phyloP scores from a whole-genome alignment of 2,888 invertebrate genomes.

The Dolichopus griseipennis region DNA sequence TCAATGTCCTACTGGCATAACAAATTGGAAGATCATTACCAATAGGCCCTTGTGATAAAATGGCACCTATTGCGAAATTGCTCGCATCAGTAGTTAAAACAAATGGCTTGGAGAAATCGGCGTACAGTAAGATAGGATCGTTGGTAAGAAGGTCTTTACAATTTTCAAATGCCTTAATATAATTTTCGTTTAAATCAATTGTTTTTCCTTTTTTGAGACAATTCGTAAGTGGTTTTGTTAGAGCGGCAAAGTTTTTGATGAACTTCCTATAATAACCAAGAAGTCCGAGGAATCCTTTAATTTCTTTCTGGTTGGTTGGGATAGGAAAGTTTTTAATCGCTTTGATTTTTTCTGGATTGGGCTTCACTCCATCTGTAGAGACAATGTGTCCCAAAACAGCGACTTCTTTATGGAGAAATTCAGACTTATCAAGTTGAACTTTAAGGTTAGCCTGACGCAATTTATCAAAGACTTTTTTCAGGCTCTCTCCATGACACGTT shows the following conservation, averaged over 20 bases:
- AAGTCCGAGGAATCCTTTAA: slow-evolving; percentile 23
- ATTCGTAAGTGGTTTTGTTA: slow-evolving; percentile 21
- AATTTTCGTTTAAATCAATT: slow-evolving; percentile 11
- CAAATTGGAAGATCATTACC: slow-evolving; percentile 16
- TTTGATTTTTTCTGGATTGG: slow-evolving; percentile 25
- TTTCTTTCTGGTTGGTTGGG: slow-evolving; percentile 17
- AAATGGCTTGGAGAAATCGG: slow-evolving; percentile 13
- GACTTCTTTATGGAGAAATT: slow-evolving; percentile 27
- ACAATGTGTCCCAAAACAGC: slow-evolving; percentile 30
- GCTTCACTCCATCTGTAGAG: slow-evolving; percentile 24
- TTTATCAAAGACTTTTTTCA: slow-evolving; percentile 27
- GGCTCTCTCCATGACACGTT: slow-evolving; percentile 9
- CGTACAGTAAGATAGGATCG: slow-evolving; percentile 13
- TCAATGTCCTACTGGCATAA: slow-evolving; percentile 16
- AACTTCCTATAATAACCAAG: slow-evolving; percentile 23
- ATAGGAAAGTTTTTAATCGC: slow-evolving; percentile 16
- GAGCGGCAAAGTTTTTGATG: slow-evolving; percentile 21
- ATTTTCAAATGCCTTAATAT: slow-evolving; percentile 15
- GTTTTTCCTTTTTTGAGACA: slow-evolving; percentile 17
- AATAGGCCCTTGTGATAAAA: slow-evolving; percentile 15
- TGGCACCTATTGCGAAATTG: slow-evolving; percentile 15
- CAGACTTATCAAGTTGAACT: slow-evolving; percentile 27
- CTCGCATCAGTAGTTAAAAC: slow-evolving; percentile 18
- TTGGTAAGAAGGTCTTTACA: slow-evolving; percentile 20
- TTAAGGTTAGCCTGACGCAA: slow-evolving; percentile 18